Percentiles rank a stretch among this genome's conserved stretches.
phyloP scores from a whole-genome alignment of 1,140 invertebrate genomes.

The Atta cephalotes region DNA sequence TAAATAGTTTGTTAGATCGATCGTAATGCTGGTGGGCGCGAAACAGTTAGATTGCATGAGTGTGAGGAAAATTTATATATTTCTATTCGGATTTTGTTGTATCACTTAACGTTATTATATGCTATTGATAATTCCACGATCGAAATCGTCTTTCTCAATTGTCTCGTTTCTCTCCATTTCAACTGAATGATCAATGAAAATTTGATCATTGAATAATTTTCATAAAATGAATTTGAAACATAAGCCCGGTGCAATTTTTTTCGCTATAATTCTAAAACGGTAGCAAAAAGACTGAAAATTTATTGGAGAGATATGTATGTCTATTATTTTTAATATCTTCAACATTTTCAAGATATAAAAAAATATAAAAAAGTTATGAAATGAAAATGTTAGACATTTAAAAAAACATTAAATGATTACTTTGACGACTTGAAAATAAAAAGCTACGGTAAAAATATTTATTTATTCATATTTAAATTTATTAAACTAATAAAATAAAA shows the following conservation, averaged over 20 bases:
- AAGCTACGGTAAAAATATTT: neutral
- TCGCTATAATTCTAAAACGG: neutral
- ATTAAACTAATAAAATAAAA: neutral
- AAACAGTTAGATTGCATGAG: neutral
- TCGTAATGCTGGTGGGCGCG: slow-evolving; percentile 32
- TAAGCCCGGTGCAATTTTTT: neutral
- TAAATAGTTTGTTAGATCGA: slow-evolving; percentile 63
- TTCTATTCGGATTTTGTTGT: slow-evolving; percentile 12
- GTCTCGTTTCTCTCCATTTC: no score
- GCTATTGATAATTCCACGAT: slow-evolving; percentile 20
- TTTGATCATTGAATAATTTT: neutral
- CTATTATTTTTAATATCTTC: neutral
- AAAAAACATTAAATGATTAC: neutral
- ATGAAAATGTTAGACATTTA: neutral
- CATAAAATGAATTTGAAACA: neutral
- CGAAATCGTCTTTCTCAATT: slow-evolving; percentile 6
- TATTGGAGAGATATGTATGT: no score
- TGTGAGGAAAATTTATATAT: slow-evolving; percentile 18
- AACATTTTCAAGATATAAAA: neutral
- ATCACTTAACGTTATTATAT: neutral
- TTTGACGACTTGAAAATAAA: neutral
- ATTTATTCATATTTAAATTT: slow-evolving; percentile 7
- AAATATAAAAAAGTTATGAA: neutral
- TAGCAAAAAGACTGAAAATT: neutral
- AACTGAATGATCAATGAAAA: neutral